Conservation (phyloP, 2,113 vertebrate species). For the Onychostruthus taczanowskii region DNA sequence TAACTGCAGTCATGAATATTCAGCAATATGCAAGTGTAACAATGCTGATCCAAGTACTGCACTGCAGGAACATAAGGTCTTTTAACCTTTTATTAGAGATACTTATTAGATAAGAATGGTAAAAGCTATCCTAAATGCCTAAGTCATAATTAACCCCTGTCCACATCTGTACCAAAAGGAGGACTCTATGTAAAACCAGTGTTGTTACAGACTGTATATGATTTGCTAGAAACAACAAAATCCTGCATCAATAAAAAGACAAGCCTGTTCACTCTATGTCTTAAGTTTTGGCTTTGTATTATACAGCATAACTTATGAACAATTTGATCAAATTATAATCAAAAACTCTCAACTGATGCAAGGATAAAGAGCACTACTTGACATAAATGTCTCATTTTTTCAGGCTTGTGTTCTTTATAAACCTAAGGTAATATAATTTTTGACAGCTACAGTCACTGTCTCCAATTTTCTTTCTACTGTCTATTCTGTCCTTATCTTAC, state of each 20-base stretch:
- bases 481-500: not conserved
- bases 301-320: not conserved
- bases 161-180: not conserved
- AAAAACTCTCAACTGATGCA: not conserved
- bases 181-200: not conserved
- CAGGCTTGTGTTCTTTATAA: not conserved
- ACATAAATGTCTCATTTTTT: not conserved
- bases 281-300: not conserved
- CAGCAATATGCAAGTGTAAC: not conserved
- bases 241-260: not conserved
- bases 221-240: not conserved
- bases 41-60: not conserved
- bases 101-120: not conserved
- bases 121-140: not conserved
- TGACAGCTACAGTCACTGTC: not conserved
- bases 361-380: not conserved
- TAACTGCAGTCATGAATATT: constrained; percentile 14
- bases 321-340: not conserved
- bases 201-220: not conserved
- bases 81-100: not conserved
- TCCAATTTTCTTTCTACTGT: not conserved
- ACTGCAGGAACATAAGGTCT: not conserved
- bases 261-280: not conserved
- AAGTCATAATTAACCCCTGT: not conserved
- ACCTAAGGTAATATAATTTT: not conserved